phyloP scores from a whole-genome alignment of 2,888 invertebrate genomes.

The Blastobasis adustella region DNA sequence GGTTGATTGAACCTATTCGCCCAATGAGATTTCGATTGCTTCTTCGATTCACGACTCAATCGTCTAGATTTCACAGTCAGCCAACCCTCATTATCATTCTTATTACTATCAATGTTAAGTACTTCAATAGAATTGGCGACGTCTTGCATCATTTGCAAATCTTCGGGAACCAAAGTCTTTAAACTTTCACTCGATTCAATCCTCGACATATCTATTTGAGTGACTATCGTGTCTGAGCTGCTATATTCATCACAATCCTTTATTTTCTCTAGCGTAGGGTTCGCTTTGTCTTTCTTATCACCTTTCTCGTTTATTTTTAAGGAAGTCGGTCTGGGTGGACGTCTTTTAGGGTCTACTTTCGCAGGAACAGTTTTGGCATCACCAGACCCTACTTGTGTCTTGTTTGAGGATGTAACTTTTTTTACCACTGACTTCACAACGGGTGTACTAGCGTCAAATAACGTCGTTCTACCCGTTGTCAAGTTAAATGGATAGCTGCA shows the following conservation, averaged over 20 bases:
- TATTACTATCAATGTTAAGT: conserved; percentile 52
- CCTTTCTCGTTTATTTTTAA: conserved; percentile 52
- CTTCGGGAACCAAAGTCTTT: conserved; percentile 65
- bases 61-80: conserved; percentile 89
- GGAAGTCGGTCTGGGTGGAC: conserved; percentile 41
- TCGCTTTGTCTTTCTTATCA: conserved; percentile 38
- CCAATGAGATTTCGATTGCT: conserved; percentile 81
- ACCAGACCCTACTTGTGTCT: conserved; percentile 40
- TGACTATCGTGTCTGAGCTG: conserved; percentile 74
- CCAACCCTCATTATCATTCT: conserved; percentile 84
- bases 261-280: conserved; percentile 37
- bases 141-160: conserved; percentile 33
- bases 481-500: conserved; percentile 70
- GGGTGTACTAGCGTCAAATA: conserved; percentile 45
- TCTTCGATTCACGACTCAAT: conserved; percentile 69
- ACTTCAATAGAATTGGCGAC: conserved; percentile 65
- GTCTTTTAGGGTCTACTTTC: conserved; percentile 45
- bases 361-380: conserved; percentile 37
- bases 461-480: conserved; percentile 61
- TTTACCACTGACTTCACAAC: conserved; percentile 30
- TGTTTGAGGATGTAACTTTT: conserved; percentile 33
- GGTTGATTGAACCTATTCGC: conserved; percentile 86
- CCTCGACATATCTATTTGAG: conserved; percentile 56
- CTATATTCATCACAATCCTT: conserved; percentile 63
- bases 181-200: conserved; percentile 69